Evolutionary conservation across 2,888 invertebrate genomes (phyloP), one percentile per base, ranked within the genome.

Genomic region (Eupithecia inturbata): DNA sequence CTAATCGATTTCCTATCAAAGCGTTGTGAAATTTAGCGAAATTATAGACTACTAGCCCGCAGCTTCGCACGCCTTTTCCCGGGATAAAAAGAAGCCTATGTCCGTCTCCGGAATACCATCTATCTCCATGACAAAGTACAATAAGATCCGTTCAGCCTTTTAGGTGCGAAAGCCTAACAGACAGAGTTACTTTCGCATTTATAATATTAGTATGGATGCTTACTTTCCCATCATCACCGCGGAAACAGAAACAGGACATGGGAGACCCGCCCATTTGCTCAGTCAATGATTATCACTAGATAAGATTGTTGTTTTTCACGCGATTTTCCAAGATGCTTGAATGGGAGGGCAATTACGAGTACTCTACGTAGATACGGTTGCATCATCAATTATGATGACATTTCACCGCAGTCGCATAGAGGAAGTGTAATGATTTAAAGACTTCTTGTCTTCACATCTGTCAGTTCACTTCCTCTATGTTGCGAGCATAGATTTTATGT

Each of bases 241-340:
- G 81, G 81, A 81, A 81, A 79, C 75, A 75, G 78, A 28, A 82
- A 84, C 89, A 89, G 90, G 89, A 91, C 86, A 85, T 83, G 84
- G 88, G 63, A 90, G 89, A 84, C 77, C 89, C 88, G 75, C 81
- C 80, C 80, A 80, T 82, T 80, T 73, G 60, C 69, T 74, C 81
- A 81, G 79, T 76, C 79, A 70, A 71, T 79, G 80, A 75, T 77
- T 77, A 79, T 82, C 82, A 83, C 83, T 82, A 83, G 70, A 80
- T 79, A 57, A 78, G 76, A 81, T 84, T 74, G 78, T 75, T 77
- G 79, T 78, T 82, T 82, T 86, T 81, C 82, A 81, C 79, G 83
- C 78, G 74, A 82, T 82, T 83, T 79, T 79, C 77, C 78, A 79
- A 76, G 76, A 74, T 77, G 57, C 63, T 64, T 64, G 78, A 79